Evolutionary conservation across 2,888 invertebrate genomes (phyloP), one percentile per base, ranked within the genome.

Genomic region (Asteroscopus sphinx): DNA sequence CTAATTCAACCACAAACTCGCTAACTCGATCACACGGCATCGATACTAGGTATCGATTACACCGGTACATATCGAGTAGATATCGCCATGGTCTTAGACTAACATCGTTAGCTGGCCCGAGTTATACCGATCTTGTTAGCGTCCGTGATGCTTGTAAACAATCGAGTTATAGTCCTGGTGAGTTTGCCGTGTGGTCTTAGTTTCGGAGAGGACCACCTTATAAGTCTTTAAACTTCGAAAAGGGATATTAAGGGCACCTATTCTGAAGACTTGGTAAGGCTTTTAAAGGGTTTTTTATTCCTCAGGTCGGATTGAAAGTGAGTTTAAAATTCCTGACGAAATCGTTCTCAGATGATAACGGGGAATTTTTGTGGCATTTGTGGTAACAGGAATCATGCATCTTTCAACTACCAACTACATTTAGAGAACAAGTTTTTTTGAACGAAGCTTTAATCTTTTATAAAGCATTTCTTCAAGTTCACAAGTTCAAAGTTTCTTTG

Each of bases 91-190:
- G 68, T 73, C 68, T 73, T 68, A 70, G 68, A 40, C 62, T 73
- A 73, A 75, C 33, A 16, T 56, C 17, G 63, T 75, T 75, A 73
- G 56, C 52, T 36, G 42, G 28, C 30, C 53, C 35, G 46, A 67
- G 59, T 75, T 64, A 60, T 60, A 46, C 53, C 54, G 52, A 76
- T 76, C 71, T 63, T 63, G 65, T 76, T 73, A 73, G 61, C 36
- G 49, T 59, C 55, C 55, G 57, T 61, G 68, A 68, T 57, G 65
- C 65, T 65, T 76, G 63, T 75, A 61, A 73, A 68, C 68, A 73
- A 76, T 73, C 55, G 61, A 61, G 49, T 49, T 66, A 33, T 25
- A 37, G 30, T 52, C 26, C 33, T 13, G n/a, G 16, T 8, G 13
- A 47, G 66, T 41, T 45, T 32, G 30, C 45, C 56, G 35, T 60